Evolutionary conservation across 2,888 invertebrate genomes (phyloP).

Genomic region (Meteorus cinctellus): DNA sequence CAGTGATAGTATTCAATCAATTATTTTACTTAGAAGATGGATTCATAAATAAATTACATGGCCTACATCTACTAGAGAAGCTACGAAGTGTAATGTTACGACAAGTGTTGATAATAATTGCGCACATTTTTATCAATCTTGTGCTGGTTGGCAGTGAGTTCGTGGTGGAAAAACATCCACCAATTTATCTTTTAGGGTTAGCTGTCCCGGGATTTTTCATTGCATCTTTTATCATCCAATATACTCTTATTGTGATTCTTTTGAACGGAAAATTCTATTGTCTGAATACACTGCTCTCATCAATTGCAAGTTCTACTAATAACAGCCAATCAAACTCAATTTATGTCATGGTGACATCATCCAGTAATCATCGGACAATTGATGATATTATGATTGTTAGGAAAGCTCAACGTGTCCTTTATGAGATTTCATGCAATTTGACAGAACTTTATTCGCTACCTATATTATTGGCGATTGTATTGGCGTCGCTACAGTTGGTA

Average conservation of each 20-base stretch:
- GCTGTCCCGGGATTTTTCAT: not conserved
- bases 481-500: not conserved
- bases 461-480: not conserved
- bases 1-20: not conserved
- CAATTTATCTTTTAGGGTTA: not conserved
- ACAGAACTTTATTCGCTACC: not conserved
- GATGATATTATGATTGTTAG: not conserved
- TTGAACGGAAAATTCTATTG: not conserved
- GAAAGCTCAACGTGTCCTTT: not conserved
- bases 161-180: not conserved
- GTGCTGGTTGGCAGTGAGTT: not conserved
- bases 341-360: not conserved
- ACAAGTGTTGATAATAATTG: not conserved
- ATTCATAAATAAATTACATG: not conserved
- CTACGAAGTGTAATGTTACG: not conserved
- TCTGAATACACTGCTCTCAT: not conserved
- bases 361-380: not conserved
- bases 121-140: not conserved
- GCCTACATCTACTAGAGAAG: not conserved
- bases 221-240: not conserved
- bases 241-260: not conserved
- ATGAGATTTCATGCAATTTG: not conserved
- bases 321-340: not conserved
- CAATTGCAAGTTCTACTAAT: not conserved
- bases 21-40: not conserved